These are phyloP conservation scores for Tricholauxania praeusta DNA, from an alignment of 2,888 invertebrate genomes.

Conservation along the genomic window DNA sequence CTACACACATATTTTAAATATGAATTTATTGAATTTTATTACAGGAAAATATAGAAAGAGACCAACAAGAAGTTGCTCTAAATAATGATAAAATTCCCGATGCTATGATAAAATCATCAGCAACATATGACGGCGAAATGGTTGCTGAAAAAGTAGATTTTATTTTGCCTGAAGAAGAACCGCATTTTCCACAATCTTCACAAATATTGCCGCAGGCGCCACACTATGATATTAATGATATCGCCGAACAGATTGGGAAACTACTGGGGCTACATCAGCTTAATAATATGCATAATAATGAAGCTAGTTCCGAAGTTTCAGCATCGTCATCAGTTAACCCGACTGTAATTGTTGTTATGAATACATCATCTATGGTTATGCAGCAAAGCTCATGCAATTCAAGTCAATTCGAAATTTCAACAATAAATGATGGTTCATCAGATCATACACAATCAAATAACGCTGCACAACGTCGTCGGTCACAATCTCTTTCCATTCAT, in stretches of 20 bases:
- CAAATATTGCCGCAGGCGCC: neutral
- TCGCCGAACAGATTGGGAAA: constrained; percentile 55
- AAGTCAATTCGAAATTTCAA: constrained; percentile 37
- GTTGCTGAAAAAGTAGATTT: constrained; percentile 43
- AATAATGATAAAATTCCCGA: constrained; percentile 40
- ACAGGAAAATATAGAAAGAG: constrained; percentile 8
- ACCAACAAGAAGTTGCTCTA: neutral
- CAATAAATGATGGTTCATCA: constrained; percentile 44
- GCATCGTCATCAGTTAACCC: constrained; percentile 46
- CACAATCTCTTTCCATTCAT: constrained; percentile 55
- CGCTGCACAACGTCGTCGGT: constrained; percentile 47
- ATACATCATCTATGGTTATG: constrained; percentile 39
- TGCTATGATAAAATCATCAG: constrained; percentile 47
- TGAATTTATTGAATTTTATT: neutral
- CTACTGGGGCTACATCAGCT: constrained; percentile 47
- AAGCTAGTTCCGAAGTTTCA: constrained; percentile 19
- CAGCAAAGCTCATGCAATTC: constrained; percentile 33
- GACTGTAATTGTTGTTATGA: constrained; percentile 58
- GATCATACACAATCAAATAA: constrained; percentile 35
- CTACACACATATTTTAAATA: no score
- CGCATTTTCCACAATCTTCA: constrained; percentile 26
- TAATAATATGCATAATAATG: constrained; percentile 39
- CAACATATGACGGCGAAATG: constrained; percentile 47
- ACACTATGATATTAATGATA: constrained; percentile 50
- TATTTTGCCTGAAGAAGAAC: constrained; percentile 44